These are phyloP conservation scores for Operophtera brumata DNA, from an alignment of 2,888 invertebrate genomes.

Conservation along the genomic window DNA sequence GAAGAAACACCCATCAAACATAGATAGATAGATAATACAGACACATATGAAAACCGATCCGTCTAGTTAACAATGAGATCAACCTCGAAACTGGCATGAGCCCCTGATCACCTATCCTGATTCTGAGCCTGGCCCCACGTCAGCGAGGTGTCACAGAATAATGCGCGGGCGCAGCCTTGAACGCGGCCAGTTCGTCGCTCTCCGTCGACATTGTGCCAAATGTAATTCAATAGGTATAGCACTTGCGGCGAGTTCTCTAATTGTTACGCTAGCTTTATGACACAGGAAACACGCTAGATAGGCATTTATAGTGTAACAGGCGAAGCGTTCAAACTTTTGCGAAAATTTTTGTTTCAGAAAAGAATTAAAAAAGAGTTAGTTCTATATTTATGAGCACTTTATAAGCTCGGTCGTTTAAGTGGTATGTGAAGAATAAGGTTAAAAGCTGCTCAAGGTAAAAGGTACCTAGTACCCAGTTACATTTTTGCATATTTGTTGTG, in stretches of 20 bases:
- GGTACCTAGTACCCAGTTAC: no score
- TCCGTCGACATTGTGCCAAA: slow-evolving; percentile 50
- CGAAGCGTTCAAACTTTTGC: background rate
- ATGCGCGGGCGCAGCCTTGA: slow-evolving; percentile 54
- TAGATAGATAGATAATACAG: no score
- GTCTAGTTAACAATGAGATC: no score
- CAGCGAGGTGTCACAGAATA: slow-evolving; percentile 47
- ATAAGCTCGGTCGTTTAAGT: background rate
- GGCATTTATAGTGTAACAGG: background rate
- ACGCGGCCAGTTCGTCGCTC: slow-evolving; percentile 50
- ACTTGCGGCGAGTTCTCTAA: slow-evolving; percentile 18
- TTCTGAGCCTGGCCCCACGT: background rate
- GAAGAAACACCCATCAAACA: no score
- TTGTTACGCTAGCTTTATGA: slow-evolving; percentile 16
- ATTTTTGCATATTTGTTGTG: no score
- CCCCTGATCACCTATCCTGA: background rate
- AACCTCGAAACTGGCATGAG: no score
- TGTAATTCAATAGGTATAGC: slow-evolving; percentile 38
- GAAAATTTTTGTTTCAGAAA: background rate
- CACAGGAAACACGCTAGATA: slow-evolving; percentile 2
- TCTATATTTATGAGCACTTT: background rate
- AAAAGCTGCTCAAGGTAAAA: no score
- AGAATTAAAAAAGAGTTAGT: background rate
- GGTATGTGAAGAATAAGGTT: background rate
- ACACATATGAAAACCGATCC: no score